Evolutionary conservation across 2,797 vertebrate species (phyloP), one percentile per base, ranked within the genome.

Genomic region (Gouania willdenowi): DNA sequence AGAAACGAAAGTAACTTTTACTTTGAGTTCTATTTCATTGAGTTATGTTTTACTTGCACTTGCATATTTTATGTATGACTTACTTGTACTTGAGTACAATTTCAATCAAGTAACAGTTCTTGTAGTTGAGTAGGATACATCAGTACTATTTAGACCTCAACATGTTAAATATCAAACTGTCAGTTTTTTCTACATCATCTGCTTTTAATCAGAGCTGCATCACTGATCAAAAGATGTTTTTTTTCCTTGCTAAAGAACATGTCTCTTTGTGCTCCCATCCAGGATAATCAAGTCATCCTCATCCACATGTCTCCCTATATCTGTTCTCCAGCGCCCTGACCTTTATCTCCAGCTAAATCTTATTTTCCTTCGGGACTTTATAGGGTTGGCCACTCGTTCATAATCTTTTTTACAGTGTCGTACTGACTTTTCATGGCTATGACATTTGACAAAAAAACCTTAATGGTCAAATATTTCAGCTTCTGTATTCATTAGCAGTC

Each of bases 311-410:
- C 71, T 77, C 63, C 26, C 40, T 31, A 28, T 61, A 74, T 79
- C 62, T 75, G 57, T 75, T 71, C 65, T 67, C 61, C 66, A 54
- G 60, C 45, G 2, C 54, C 70, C 59, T 84, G 82, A 84, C 81
- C 77, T 82, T 83, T 84, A 78, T 82, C 77, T 78, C 48, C 71
- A 49, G 61, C 71, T 83, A 77, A 85, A 84, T 79, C 78, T 57
- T 70, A 82, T 84, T 82, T 81, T 78, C 77, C 77, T 82, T 60
- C 65, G 57, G 74, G 74, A 78, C 75, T 78, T 77, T 76, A 75
- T 63, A 56, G 43, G 60, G 41, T 70, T 75, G 73, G 73, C 73
- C 68, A 81, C 74, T 82, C 66, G 12, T 72, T 82, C 65, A 72
- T 75, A 80, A 75, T 81, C 64, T 75, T 75, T 82, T n/a, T 82